Evolutionary conservation across 1,140 invertebrate genomes (phyloP).

Genomic region (Latrodectus geometricus): DNA sequence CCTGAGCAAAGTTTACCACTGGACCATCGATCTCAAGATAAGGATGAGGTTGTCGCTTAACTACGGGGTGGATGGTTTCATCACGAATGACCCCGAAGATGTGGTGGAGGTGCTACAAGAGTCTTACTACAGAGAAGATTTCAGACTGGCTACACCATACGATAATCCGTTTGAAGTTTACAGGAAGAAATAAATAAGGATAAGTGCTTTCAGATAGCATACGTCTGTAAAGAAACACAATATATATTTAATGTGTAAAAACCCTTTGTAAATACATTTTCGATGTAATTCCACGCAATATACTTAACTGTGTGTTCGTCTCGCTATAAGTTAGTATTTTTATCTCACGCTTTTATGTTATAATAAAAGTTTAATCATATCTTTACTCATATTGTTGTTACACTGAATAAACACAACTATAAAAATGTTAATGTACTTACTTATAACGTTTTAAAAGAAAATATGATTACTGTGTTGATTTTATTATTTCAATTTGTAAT

Average conservation of each 20-base stretch:
- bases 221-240: neutral
- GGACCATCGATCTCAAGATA: constrained; percentile 56
- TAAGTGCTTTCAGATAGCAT: neutral
- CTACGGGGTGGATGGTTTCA: constrained; percentile 52
- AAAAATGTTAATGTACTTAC: no score
- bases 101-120: constrained; percentile 44
- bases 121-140: constrained; percentile 25
- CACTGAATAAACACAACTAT: no score
- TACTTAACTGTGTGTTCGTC: neutral
- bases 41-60: constrained; percentile 45
- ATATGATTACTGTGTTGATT: neutral
- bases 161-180: constrained; percentile 30
- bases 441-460: no score
- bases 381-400: no score
- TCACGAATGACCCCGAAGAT: constrained; percentile 61
- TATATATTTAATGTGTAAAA: neutral
- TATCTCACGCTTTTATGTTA: neutral
- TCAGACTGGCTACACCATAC: constrained; percentile 41
- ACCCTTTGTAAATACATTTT: neutral
- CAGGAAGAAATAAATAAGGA: neutral
- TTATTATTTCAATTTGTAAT: no score
- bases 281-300: neutral
- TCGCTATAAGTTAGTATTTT: neutral
- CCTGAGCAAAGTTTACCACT: constrained; percentile 48
- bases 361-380: neutral